phyloP scores from a whole-genome alignment of 2,888 invertebrate species.

The Melieria picta region DNA sequence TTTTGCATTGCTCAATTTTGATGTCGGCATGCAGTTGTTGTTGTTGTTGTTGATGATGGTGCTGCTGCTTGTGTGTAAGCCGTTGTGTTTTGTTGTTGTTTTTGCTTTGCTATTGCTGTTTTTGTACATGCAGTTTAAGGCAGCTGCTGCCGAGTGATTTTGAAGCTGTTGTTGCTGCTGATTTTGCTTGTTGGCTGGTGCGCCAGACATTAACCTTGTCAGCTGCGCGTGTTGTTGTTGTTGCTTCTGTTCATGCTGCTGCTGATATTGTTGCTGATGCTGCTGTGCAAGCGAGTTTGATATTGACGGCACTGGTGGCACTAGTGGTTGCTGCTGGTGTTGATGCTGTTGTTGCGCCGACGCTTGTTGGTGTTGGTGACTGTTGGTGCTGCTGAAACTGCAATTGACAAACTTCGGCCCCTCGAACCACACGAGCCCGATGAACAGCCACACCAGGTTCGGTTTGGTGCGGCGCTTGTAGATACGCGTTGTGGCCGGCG shows the following conservation, averaged over 20 bases:
- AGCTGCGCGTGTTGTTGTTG: not conserved
- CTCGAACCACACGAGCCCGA: slow-evolving; percentile 63
- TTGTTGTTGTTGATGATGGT: no score
- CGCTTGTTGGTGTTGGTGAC: not conserved
- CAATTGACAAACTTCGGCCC: slow-evolving; percentile 59
- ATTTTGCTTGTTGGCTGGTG: not conserved
- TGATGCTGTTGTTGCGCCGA: not conserved
- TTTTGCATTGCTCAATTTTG: no score
- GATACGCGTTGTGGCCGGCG: slow-evolving; percentile 22
- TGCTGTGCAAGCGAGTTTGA: not conserved
- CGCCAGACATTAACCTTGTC: not conserved
- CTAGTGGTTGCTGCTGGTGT: not conserved
- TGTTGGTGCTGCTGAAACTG: slow-evolving; percentile 50
- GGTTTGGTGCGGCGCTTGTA: slow-evolving; percentile 41
- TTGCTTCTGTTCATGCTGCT: no score
- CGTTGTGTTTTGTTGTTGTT: no score
- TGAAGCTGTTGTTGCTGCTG: no score
- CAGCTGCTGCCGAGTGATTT: no score
- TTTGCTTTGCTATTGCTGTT: no score
- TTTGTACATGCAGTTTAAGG: no score
- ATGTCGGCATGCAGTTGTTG: no score
- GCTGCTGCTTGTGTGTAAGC: no score
- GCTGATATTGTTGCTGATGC: not conserved
- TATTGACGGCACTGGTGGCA: not conserved
- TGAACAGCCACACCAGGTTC: slow-evolving; percentile 61